These are phyloP conservation scores for Todiramphus saurophagus DNA, from an alignment of 2,113 vertebrate genomes.

Conservation along the genomic window DNA sequence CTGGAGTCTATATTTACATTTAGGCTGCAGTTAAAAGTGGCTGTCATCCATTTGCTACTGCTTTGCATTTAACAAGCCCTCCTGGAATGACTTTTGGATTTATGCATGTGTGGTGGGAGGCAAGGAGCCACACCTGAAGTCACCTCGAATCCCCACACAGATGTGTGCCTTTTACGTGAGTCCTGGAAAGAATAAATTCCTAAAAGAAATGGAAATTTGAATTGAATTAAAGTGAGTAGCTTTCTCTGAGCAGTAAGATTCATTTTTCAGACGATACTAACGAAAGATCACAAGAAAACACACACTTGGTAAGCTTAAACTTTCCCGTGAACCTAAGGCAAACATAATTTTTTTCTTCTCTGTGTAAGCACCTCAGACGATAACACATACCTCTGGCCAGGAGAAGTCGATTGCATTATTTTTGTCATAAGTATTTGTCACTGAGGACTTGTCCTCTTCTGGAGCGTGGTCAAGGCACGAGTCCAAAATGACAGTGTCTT, in stretches of 20 bases:
- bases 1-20: constrained; percentile 63
- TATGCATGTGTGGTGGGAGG: constrained; percentile 9
- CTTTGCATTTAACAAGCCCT: constrained; percentile 67
- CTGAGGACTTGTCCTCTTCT: constrained; percentile 32
- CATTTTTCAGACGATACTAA: not conserved
- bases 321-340: not conserved
- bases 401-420: constrained; percentile 45
- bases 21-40: constrained; percentile 55
- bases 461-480: constrained; percentile 58
- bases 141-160: not conserved
- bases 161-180: constrained; percentile 11
- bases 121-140: constrained; percentile 55
- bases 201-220: not conserved
- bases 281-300: not conserved
- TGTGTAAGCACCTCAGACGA: not conserved
- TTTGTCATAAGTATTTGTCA: constrained; percentile 48
- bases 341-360: not conserved
- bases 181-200: not conserved
- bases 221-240: not conserved
- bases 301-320: not conserved
- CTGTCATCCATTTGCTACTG: constrained; percentile 67
- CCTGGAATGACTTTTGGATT: constrained; percentile 16
- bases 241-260: not conserved
- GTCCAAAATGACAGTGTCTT: constrained; percentile 18
- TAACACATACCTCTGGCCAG: constrained; percentile 15